Base-by-base conservation (phyloP, 2,888 invertebrate species). In the Zygothrica quintamaculata region DNA sequence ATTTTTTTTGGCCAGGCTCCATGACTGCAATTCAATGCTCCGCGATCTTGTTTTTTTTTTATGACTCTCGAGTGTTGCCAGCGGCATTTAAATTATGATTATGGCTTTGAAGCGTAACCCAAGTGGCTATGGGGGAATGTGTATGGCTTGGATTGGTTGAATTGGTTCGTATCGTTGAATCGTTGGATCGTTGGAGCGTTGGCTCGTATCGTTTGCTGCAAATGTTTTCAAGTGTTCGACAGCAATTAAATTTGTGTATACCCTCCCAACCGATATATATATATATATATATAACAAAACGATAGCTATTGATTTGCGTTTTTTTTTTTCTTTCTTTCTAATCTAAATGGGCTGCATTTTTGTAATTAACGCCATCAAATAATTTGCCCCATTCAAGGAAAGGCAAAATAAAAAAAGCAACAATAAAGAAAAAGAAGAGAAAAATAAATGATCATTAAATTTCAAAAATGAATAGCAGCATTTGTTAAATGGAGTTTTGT, bases 21-120 rank as follows among this genome's bases (percentile, higher is more conserved):
- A 50, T 26, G 36, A 52, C 58, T 52, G 48, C 60, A 52, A 44
- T 50, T 53, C 37, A 29, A 52, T 46, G 57, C 57, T 47, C 57
- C 36, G 47, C 44, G 56, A 72, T 65, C 50, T 51, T 11, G 22
- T 40, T 15, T 33, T 33, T 44, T 65, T 72, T 71, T 71, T 76
- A 72, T 47, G 64, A 43, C 48, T 73, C 43, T 74, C 46, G 59
- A 77, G 77, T 74, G 77, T 59, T 76, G 67, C 77, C 74, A 59
- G 77, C 67, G 67, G 74, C 77, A 72, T 76, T 77, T 74, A 77
- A 74, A 77, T 74, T 76, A 74, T 73, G 74, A 74, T 74, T 74
- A 74, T 74, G 64, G 73, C 73, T 77, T 29, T 59, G 61, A 48
- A 76, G 73, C 68, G 77, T 67, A 67, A 56, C 67, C 73, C 67